Evolutionary conservation across 2,797 vertebrate genomes (phyloP), one percentile per base, ranked within the genome.

Genomic region (Characodon lateralis): DNA sequence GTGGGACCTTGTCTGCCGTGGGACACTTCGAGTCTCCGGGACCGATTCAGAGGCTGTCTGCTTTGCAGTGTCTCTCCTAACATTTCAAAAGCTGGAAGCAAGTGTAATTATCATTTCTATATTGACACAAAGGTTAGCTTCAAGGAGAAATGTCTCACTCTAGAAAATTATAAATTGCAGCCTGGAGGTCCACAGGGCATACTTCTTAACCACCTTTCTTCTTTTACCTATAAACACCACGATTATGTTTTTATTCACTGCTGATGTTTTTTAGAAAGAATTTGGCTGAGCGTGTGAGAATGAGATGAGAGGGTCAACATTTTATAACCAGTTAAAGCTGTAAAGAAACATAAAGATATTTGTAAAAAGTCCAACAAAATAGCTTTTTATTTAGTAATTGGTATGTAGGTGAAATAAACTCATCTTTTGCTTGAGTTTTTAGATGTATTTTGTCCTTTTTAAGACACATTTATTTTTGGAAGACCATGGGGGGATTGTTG

Each of bases 1-100:
- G 83, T 87, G 88, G 70, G 82, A 85, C 79, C 66, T 65, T 6
- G 86, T 90, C 88, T 90, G 87, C 74, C 31, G 31, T 75, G 51
- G 22, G 43, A n/a, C 72, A 75, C 22, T 71, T 76, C 12, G 9
- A 71, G 72, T 74, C 77, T 70, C 46, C n/a, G 43, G 56, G 69
- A 63, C 53, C 13, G 39, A 55, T 83, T 71, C 71, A 61, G 9
- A 71, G 10, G 41, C 58, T 51, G 74, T 74, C 71, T 71, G n/a
- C 24, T 46, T 24, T 39, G 22, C 63, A 48, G 39, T 22, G 24
- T 39, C 8, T 26, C 46, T 48, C 39, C 66, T 51, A 26, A 51
- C 31, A 22, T 69, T 28, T 51, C 41, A 53, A 76, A 35, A 71
- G 12, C 28, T 39, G 51, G 56, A 58, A 80, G 50, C 70, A 56